phyloP scores from a whole-genome alignment of 2,888 invertebrate genomes.

The Cistogaster globosa region DNA sequence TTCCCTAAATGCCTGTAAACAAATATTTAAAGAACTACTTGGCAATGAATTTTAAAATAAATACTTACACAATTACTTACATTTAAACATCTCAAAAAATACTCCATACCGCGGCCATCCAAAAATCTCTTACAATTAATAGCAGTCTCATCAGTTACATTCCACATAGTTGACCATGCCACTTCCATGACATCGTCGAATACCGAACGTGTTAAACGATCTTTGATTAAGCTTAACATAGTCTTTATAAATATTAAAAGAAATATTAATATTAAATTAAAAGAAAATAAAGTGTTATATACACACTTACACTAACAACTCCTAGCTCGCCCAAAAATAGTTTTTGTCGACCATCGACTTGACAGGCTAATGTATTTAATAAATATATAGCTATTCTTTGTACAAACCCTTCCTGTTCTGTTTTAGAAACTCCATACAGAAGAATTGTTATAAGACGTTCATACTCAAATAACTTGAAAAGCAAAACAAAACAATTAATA shows the following conservation, averaged over 20 bases:
- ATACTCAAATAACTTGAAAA: conserved; percentile 92
- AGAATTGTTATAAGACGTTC: conserved; percentile 92
- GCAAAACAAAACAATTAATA: conserved; percentile 63
- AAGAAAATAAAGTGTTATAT: background rate
- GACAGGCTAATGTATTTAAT: conserved; percentile 97
- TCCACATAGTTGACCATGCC: conserved; percentile 99
- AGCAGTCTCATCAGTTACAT: conserved; percentile 97
- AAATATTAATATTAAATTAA: background rate
- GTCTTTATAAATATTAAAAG: conserved; percentile 83
- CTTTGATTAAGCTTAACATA: conserved; percentile 94
- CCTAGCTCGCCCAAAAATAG: conserved; percentile 94
- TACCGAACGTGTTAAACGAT: conserved; percentile 88
- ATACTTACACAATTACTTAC: conserved; percentile 84
- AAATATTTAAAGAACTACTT: background rate
- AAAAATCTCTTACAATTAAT: conserved; percentile 96
- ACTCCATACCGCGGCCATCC: conserved; percentile 93
- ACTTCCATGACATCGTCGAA: conserved; percentile 99
- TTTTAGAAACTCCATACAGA: conserved; percentile 91
- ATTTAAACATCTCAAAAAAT: conserved; percentile 93
- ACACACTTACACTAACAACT: conserved; percentile 88
- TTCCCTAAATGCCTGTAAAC: conserved; percentile 90
- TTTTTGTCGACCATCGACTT: conserved; percentile 97
- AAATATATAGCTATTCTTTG: conserved; percentile 97
- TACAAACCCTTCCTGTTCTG: conserved; percentile 94
- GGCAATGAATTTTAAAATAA: conserved; percentile 24